Percentiles rank a stretch among this genome's conserved stretches.
Evolutionary conservation across 2,797 vertebrate genomes (phyloP).

Genomic region (Bucorvus abyssinicus): DNA sequence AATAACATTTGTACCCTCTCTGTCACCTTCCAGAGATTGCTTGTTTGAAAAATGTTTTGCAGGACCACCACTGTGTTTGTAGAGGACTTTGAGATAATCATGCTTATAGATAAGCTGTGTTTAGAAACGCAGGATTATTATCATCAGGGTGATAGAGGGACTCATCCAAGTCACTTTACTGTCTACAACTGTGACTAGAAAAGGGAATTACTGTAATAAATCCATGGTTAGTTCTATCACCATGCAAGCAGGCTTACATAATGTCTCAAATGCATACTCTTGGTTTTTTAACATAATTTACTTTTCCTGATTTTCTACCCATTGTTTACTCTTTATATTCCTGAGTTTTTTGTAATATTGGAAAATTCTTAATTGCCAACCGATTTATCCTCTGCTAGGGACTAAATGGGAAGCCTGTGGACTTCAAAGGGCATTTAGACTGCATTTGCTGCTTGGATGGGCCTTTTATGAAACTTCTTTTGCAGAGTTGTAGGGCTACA

Average conservation of each 20-base stretch:
- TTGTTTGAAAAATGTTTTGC: constrained; percentile 25
- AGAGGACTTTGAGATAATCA: constrained; percentile 13
- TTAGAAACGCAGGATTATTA: not conserved
- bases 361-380: constrained; percentile 10
- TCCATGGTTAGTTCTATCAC: not conserved
- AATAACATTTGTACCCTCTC: constrained; percentile 5
- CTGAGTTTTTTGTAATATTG: not conserved
- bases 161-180: not conserved
- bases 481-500: not conserved
- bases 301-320: not conserved
- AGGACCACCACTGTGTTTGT: not conserved
- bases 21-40: not conserved
- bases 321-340: not conserved
- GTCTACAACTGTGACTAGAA: not conserved
- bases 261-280: not conserved
- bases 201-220: not conserved
- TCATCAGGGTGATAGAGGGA: not conserved
- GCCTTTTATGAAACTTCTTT: constrained; percentile 38
- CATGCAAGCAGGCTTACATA: not conserved
- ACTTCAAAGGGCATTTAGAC: constrained; percentile 30
- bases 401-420: not conserved
- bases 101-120: constrained; percentile 9
- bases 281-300: not conserved
- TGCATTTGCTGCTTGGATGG: constrained; percentile 42
- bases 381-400: not conserved